Conservation (phyloP, 2,888 invertebrate genomes). For the Poecilobothrus nobilitatus region DNA sequence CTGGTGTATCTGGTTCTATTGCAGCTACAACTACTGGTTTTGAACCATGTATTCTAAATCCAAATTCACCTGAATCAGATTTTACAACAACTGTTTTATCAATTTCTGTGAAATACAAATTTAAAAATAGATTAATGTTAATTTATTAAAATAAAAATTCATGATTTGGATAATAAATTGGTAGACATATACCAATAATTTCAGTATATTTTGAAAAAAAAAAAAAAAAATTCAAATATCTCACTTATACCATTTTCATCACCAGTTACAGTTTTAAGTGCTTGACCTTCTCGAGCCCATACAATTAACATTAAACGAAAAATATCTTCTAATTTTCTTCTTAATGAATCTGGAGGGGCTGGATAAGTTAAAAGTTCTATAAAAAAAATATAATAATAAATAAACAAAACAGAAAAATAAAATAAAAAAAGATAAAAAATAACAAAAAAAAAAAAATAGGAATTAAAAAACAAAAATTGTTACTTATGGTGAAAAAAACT, state of each 20-base stretch:
- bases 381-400: conserved; percentile 7
- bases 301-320: conserved; percentile 73
- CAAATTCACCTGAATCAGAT: conserved; percentile 81
- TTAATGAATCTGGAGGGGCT: conserved; percentile 45
- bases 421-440: conserved; percentile 16
- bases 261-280: conserved; percentile 55
- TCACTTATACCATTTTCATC: conserved; percentile 48
- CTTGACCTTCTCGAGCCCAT: conserved; percentile 71
- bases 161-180: too few relatives aligned
- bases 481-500: not conserved
- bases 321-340: conserved; percentile 65
- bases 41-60: conserved; percentile 90
- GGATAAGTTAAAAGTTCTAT: conserved; percentile 37
- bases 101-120: conserved; percentile 53
- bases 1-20: conserved; percentile 88
- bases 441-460: conserved; percentile 15
- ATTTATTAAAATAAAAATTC: not conserved
- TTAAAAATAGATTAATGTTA: not conserved
- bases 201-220: too few relatives aligned
- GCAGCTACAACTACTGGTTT: conserved; percentile 95
- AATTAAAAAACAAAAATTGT: not conserved
- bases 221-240: too few relatives aligned
- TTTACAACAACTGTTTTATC: conserved; percentile 80
- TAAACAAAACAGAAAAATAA: conserved; percentile 8
- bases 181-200: too few relatives aligned